Base-by-base conservation (phyloP, 1,140 invertebrate species). In the Periplaneta americana region DNA sequence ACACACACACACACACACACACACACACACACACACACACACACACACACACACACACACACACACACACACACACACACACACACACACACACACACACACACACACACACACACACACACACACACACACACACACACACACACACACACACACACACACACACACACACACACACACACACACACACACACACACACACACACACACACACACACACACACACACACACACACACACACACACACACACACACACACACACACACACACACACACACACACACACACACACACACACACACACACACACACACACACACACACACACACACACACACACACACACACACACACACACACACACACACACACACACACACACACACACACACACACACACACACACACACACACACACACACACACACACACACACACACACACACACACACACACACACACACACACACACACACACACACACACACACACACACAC, bases 301-400 rank as follows among this genome's bases (percentile, higher is more conserved):
- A 85, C 84, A 85, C 82, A 84, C 84, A 85, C 84, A 85, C 82
- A 84, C 84, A 85, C 84, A 85, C 82, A 84, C 39, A 84, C 80
- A 84, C 81, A 84, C 79, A 84, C 82, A 84, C 84, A 85, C 83
- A 84, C 84, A 82, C 80, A 85, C 80, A 83, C 80, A 81, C 82
- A 84, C 80, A 85, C 84, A 83, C 81, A 82, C 80, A 85, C 85
- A 84, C 85, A 86, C 84, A 84, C 84, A 86, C 84, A 85, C 82
- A 84, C 82, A 86, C 83, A 85, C 83, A 85, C 84, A 86, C 84
- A 84, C 83, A 86, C 83, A 85, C 84, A 86, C 83, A 85, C 84
- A 86, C 84, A 84, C 85, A 86, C 84, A 85, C 84, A 85, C 84
- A 84, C 83, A 85, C 84, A 85, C 83, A 84, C 57, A 85, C 82